These are phyloP conservation scores for Lophotis ruficrista DNA, from an alignment of 2,113 vertebrate species.

Conservation along the genomic window DNA sequence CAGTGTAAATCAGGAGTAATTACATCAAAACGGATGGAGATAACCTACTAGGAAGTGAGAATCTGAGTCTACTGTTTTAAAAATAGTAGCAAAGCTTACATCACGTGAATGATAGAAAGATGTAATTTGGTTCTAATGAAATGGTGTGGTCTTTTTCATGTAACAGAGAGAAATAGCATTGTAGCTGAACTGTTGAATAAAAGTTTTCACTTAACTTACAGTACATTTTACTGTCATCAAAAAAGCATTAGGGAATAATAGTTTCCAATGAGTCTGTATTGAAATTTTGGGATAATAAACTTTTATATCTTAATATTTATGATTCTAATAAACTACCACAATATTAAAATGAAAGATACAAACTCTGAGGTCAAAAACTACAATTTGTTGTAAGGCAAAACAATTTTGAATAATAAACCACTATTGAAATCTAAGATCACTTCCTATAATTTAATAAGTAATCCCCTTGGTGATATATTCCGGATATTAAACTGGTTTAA, in stretches of 20 bases:
- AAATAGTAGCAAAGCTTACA: neutral
- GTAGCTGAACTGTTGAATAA: constrained; percentile 23
- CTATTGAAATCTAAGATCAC: constrained; percentile 70
- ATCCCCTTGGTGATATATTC: constrained; percentile 71
- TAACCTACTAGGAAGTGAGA: neutral
- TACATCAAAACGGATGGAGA: neutral
- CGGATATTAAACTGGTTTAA: constrained; percentile 75
- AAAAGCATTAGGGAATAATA: constrained; percentile 54
- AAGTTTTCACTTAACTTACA: constrained; percentile 62
- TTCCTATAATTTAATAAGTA: constrained; percentile 75
- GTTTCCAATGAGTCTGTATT: constrained; percentile 40
- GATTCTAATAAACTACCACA: constrained; percentile 71
- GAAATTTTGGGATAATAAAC: constrained; percentile 65
- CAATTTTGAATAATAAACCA: constrained; percentile 69
- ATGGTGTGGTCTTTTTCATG: neutral
- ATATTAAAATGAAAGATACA: constrained; percentile 70
- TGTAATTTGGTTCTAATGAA: constrained; percentile 3
- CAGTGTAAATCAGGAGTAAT: neutral
- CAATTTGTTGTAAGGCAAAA: constrained; percentile 73
- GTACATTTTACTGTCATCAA: constrained; percentile 64
- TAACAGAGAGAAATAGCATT: neutral
- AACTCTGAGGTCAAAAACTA: constrained; percentile 69
- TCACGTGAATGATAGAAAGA: neutral
- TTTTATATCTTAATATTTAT: constrained; percentile 74
- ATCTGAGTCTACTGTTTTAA: neutral